Evolutionary conservation across 2,113 vertebrate species (phyloP), one percentile per base, ranked within the genome.

Genomic region (Ellobius talpinus): DNA sequence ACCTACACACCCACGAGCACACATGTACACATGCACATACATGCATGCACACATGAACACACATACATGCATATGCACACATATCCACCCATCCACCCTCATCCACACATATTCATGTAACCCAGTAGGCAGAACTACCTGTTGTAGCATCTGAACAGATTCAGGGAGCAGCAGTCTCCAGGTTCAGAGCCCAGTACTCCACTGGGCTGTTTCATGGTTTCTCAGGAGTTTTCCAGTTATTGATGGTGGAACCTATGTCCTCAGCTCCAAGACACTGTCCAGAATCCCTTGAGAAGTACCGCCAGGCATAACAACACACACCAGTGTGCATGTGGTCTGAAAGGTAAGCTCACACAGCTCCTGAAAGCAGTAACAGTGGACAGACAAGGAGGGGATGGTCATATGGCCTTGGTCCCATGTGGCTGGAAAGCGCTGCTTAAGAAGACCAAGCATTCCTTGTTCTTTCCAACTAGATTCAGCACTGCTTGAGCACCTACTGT

Each of bases 31-130:
- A 42, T 6, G 3, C 5, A 50, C 5, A 26, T 33, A 24, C 23
- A 45, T 10, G 31, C 4, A 29, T 2, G 17, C 24, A 65, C 8
- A 16, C 13, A 12, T 7, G 0, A 5, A 65, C 17, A 12, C 6
- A 4, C 16, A 0, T 11, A 45, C 29, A n/a, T 68, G 13, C 45
- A 39, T 0, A 13, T 13, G 50, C 8, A 45, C 31, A 17, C 7
- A 7, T 9, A 78, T 12, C 10, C n/a, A 61, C 42, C 19, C 52
- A 63, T 39, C 1, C 3, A 47, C 39, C 36, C 55, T 63, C 55
- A 47, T 11, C 13, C 4, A 23, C 36, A 45, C 52, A 36, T 33
- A 79, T 24, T 45, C 79, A 47, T 7, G 39, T 31, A 47, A 36
- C 9, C 39, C 24, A 11, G 10, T 5, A 45, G 63, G 45, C 50